Evolutionary conservation across 1,140 invertebrate species (phyloP).

Genomic region (Bombyx mandarina): DNA sequence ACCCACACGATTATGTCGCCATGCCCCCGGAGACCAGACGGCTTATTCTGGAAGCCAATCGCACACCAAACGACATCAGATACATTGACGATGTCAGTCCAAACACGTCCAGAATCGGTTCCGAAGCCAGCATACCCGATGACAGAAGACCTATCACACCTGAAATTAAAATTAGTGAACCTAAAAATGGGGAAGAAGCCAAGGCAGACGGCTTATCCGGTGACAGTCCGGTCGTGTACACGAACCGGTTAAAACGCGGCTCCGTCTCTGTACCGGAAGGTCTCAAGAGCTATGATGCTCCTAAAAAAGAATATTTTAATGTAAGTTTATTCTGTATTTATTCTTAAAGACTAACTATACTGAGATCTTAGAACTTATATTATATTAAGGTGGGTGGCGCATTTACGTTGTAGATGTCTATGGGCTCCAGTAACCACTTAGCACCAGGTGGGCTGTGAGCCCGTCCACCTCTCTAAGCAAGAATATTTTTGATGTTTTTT

Average conservation of each 20-base stretch:
- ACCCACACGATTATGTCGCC: constrained; percentile 51
- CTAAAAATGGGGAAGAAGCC: constrained; percentile 13
- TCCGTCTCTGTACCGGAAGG: constrained; percentile 18
- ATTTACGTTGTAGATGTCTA: too few species aligned
- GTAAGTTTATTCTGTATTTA: constrained; percentile 14
- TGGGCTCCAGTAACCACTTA: too few species aligned
- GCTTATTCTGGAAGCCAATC: constrained; percentile 16
- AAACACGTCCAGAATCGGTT: constrained; percentile 5
- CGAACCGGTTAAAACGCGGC: constrained; percentile 12
- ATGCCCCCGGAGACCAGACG: constrained; percentile 39
- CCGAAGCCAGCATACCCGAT: constrained; percentile 3
- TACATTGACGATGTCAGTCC: constrained; percentile 31
- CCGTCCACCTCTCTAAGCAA: too few species aligned
- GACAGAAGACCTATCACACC: constrained; percentile 25
- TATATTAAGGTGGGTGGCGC: too few species aligned
- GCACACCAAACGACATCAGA: constrained; percentile 30
- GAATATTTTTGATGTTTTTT: too few species aligned
- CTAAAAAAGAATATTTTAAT: constrained; percentile 11
- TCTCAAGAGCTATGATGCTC: constrained; percentile 13
- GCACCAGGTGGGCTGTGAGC: too few species aligned
- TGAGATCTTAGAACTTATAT: too few species aligned
- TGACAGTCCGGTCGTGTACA: constrained; percentile 22
- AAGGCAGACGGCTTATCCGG: constrained; percentile 7
- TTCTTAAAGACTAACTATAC: neutral
- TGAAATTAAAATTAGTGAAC: constrained; percentile 32